Percentiles rank a stretch among this genome's conserved stretches.
Evolutionary conservation across 2,113 vertebrate species (phyloP).

Genomic region (Corythornis madagascariensis): DNA sequence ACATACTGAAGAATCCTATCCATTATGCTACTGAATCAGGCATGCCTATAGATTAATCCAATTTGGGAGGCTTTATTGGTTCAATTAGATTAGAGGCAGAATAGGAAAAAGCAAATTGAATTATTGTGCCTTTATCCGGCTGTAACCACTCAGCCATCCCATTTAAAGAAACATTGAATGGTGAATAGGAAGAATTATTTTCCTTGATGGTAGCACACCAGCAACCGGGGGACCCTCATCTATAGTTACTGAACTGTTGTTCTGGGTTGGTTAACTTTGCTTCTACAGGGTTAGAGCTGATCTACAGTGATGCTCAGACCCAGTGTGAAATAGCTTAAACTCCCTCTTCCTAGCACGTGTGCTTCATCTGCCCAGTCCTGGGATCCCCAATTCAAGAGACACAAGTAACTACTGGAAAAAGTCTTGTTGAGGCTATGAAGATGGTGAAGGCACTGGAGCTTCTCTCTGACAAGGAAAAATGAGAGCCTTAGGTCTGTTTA

Average conservation of each 20-base stretch:
- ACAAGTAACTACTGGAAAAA: neutral
- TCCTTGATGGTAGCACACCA: neutral
- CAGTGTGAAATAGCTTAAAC: neutral
- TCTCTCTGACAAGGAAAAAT: neutral
- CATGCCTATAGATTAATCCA: neutral
- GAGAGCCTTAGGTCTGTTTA: neutral
- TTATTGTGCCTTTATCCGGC: neutral
- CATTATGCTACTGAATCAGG: neutral
- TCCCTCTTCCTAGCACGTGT: neutral
- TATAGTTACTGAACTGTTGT: neutral
- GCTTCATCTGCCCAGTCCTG: neutral
- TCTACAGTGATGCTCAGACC: neutral
- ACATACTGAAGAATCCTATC: neutral
- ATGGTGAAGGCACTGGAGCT: neutral
- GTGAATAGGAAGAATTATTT: neutral
- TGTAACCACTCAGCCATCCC: neutral
- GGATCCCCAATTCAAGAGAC: neutral
- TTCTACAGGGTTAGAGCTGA: neutral
- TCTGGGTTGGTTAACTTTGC: neutral
- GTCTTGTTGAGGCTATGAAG: neutral
- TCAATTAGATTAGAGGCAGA: neutral
- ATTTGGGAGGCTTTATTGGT: neutral
- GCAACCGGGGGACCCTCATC: neutral
- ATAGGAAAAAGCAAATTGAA: neutral
- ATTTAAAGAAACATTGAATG: neutral